Evolutionary conservation across 2,113 vertebrate genomes (phyloP), one percentile per base, ranked within the genome.

Genomic region (Apaloderma vittatum): DNA sequence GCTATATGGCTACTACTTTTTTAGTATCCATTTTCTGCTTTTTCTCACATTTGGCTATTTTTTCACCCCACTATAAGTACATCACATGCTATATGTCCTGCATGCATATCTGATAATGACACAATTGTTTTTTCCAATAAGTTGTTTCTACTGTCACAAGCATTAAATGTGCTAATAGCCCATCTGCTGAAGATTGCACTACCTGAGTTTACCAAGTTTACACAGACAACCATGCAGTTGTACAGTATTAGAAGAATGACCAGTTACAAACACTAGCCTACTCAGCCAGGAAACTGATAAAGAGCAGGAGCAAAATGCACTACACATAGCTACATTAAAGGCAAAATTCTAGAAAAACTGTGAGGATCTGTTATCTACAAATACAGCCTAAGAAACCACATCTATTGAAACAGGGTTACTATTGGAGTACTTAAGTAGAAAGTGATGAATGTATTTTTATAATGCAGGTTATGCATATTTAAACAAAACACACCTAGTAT

Each of bases 101-200:
- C 43, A 48, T 66, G 27, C 61, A 51, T 23, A 11, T 93, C 77
- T 92, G 81, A 74, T 34, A 75, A 70, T 36, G 66, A 75, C 46
- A 78, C 24, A 78, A 74, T 7, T 32, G 59, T 36, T 93, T 85
- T 40, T 92, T 71, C 71, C 49, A 79, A 76, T 57, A 94, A 85
- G 9, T 9, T 71, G 43, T 34, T 77, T 11, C 66, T 58, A 92
- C 85, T 91, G 20, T 71, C 57, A 76, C 48, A 89, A 88, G 30
- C 62, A 74, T 66, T 94, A 89, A 84, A 90, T 49, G 21, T 83
- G 49, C 90, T 90, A 88, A 91, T 81, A 93, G 21, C 49, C 73
- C 18, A 57, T 85, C 83, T 95, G 32, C 61, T 52, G 67, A 45
- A 90, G 37, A 66, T 67, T 63, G 57, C 55, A 37, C 54, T 79